Evolutionary conservation across 2,888 invertebrate genomes (phyloP), one percentile per base, ranked within the genome.

Genomic region (Mythimna pallens): DNA sequence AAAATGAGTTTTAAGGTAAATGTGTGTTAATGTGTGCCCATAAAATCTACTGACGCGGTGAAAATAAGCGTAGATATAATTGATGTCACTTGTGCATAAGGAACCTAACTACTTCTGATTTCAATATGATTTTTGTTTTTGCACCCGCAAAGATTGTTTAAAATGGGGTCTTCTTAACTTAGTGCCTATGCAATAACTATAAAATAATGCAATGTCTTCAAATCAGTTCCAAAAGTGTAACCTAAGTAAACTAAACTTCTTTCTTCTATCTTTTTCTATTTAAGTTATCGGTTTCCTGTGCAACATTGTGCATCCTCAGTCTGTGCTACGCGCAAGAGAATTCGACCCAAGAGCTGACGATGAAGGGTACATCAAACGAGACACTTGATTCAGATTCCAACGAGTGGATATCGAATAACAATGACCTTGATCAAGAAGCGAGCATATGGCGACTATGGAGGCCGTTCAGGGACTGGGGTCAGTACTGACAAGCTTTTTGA

Each of bases 391-490:
- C 84, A 22, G 73, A 77, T 65, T 86, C 90, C 22, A 86, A 59
- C 52, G 70, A 85, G 25, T 63, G 62, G 68, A 72, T 72, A 17
- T 76, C 83, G 30, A 73, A 82, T 63, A 84, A 88, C 52, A 88
- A 87, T 62, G 92, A 92, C 72, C 88, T 90, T 52, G 81, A 87
- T 36, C 83, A 87, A 61, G 90, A 91, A 62, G 83, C 87, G 20
- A 87, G 88, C 17, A 68, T 87, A 3, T 92, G 93, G 94, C 89
- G 88, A 50, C 82, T 88, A 68, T 92, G 92, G 93, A 90, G 85
- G 71, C 92, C 92, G 6, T 90, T 90, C 88, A 91, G 89, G 84
- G 91, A 90, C 88, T 92, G 91, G 91, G 94, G 94, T 94, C 84
- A 92, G 89, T 82, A 70, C 40, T 17, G 5, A 50, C 50, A 50